Conservation (phyloP, 2,113 vertebrate species). For the Mesitornis unicolor region DNA sequence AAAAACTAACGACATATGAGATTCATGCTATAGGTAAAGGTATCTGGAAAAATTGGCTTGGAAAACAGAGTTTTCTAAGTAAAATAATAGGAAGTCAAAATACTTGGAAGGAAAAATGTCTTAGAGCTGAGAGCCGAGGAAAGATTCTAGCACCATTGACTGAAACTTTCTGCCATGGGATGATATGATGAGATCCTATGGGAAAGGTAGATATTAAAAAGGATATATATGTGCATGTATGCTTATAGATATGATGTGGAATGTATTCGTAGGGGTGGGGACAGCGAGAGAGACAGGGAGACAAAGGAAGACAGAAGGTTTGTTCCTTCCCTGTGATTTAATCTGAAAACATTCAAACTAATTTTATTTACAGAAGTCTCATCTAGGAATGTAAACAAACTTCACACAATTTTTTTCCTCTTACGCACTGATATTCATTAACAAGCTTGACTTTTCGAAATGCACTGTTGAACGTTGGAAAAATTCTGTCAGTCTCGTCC, state of each 20-base stretch:
- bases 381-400: background rate
- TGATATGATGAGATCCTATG: background rate
- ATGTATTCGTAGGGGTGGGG: rapidly evolving
- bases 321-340: background rate
- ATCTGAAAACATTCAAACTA: background rate
- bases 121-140: background rate
- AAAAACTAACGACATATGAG: background rate
- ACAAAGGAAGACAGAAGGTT: background rate
- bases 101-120: background rate
- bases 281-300: no score
- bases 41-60: background rate
- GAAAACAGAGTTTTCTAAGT: background rate
- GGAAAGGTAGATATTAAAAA: background rate
- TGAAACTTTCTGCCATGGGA: background rate
- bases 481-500: background rate
- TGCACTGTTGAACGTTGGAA: background rate
- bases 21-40: background rate
- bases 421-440: background rate
- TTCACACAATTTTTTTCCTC: background rate
- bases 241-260: background rate
- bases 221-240: background rate
- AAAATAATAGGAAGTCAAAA: background rate
- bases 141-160: background rate
- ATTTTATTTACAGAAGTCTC: background rate
- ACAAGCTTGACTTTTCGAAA: background rate